Evolutionary conservation across 2,797 vertebrate species (phyloP).

Genomic region (Ataeniobius toweri): DNA sequence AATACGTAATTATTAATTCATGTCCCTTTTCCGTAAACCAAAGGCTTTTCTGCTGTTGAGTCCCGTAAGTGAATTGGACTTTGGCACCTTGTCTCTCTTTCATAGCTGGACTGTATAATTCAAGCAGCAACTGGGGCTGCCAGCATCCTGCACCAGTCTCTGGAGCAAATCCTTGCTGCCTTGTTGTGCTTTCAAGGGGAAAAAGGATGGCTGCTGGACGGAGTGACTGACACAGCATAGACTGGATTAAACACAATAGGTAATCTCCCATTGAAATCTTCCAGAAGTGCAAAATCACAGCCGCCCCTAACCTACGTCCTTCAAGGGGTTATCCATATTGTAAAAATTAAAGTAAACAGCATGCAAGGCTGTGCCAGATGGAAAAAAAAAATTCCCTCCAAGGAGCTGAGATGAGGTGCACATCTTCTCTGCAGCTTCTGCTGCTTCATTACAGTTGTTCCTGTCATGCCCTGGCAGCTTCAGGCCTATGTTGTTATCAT

Average conservation of each 20-base stretch:
- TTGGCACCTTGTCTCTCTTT: constrained; percentile 84
- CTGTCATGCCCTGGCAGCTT: constrained; percentile 43
- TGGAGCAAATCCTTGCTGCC: constrained; percentile 66
- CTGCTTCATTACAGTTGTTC: constrained; percentile 50
- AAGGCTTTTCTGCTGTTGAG: constrained; percentile 88
- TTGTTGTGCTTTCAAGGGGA: constrained; percentile 62
- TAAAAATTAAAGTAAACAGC: constrained; percentile 29
- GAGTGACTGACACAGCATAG: constrained; percentile 62
- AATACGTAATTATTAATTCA: constrained; percentile 99
- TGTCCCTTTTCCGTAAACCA: constrained; percentile 96
- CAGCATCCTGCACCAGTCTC: constrained; percentile 60
- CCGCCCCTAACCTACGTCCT: constrained; percentile 58
- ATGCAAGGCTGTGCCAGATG: constrained; percentile 15
- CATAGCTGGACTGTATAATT: constrained; percentile 76
- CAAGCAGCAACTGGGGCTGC: constrained; percentile 68
- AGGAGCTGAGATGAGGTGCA: constrained; percentile 45
- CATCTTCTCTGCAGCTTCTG: constrained; percentile 45
- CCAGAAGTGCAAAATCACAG: constrained; percentile 57
- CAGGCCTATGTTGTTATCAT: constrained; percentile 48
- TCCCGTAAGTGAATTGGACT: constrained; percentile 95
- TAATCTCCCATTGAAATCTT: constrained; percentile 59
- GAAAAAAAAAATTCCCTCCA: constrained; percentile 42
- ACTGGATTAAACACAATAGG: constrained; percentile 61
- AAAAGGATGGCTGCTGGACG: constrained; percentile 54
- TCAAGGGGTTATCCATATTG: constrained; percentile 49